Evolutionary conservation across 2,113 vertebrate genomes (phyloP).

Genomic region (Zingel zingel): DNA sequence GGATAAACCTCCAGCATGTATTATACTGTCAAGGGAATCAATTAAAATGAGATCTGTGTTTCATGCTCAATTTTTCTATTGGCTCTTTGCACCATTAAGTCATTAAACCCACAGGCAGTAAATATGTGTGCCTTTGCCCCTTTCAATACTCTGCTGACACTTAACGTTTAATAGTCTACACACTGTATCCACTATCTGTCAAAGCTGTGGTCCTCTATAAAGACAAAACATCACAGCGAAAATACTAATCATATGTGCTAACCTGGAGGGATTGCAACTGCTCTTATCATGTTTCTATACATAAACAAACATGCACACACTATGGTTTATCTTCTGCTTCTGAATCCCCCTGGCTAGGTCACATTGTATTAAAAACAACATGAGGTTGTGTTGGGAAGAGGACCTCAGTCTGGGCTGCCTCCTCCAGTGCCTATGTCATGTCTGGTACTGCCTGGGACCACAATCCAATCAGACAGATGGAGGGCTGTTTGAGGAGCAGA

Average conservation of each 20-base stretch:
- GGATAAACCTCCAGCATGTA: slow-evolving; percentile 25
- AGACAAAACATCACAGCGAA: slow-evolving; percentile 29
- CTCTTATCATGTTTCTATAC: slow-evolving; percentile 38
- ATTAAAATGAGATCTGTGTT: slow-evolving; percentile 60
- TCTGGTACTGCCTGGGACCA: slow-evolving; percentile 73
- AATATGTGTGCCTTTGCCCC: slow-evolving; percentile 40
- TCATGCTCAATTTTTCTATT: slow-evolving; percentile 46
- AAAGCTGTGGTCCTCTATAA: slow-evolving; percentile 31
- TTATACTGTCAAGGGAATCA: slow-evolving; percentile 57
- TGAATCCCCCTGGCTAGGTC: slow-evolving; percentile 69
- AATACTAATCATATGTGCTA: slow-evolving; percentile 28
- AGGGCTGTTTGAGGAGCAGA: slow-evolving; percentile 76
- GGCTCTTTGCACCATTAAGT: slow-evolving; percentile 50
- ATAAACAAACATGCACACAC: slow-evolving; percentile 34
- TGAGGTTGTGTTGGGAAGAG: slow-evolving; percentile 53
- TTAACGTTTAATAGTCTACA: slow-evolving; percentile 40
- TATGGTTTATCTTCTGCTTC: slow-evolving; percentile 18
- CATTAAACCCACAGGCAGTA: slow-evolving; percentile 56
- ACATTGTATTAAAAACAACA: slow-evolving; percentile 70
- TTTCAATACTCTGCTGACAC: slow-evolving; percentile 52
- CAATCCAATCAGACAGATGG: slow-evolving; percentile 86
- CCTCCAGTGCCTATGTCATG: slow-evolving; percentile 66
- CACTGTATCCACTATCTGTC: slow-evolving; percentile 47
- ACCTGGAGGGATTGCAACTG: slow-evolving; percentile 32
- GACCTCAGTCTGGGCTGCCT: slow-evolving; percentile 42